A percentile compares a stretch with the other conserved stretches of the same genome.
Conservation (phyloP, 2,797 vertebrate genomes). For the Sebastes goodei region DNA sequence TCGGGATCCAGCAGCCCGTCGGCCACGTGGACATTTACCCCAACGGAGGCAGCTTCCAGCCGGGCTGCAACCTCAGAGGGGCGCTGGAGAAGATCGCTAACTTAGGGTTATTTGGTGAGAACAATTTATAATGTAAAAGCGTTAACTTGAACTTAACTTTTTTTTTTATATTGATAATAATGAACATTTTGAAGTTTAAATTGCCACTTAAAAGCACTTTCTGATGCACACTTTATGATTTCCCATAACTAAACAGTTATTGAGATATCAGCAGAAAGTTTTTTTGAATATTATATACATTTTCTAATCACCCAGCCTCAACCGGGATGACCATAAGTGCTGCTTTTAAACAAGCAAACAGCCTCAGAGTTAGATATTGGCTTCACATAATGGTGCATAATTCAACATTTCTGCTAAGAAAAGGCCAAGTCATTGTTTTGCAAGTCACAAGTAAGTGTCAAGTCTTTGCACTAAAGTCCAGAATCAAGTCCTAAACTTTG, state of each 20-base stretch:
- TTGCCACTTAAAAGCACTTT: neutral
- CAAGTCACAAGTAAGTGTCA: neutral
- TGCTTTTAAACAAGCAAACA: neutral
- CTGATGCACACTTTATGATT: neutral
- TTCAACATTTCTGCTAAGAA: too few species aligned
- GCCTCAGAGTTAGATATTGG: neutral
- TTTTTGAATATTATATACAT: neutral
- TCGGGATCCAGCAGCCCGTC: slow-evolving; percentile 84
- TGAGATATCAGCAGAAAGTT: neutral
- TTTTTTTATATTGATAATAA: too few species aligned
- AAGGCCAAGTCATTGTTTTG: neutral
- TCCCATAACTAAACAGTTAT: neutral
- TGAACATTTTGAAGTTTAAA: too few species aligned
- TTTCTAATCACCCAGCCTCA: neutral
- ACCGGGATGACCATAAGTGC: neutral
- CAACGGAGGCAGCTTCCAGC: slow-evolving; percentile 84
- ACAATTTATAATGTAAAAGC: neutral
- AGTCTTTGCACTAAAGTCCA: neutral
- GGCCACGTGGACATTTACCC: slow-evolving; percentile 86
- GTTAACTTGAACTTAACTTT: neutral
- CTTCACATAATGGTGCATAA: neutral
- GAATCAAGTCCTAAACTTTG: neutral
- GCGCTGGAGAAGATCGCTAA: slow-evolving; percentile 81
- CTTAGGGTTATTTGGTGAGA: slow-evolving; percentile 81
- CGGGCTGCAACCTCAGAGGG: slow-evolving; percentile 82